Conservation (phyloP, 1,140 invertebrate genomes). For the Physella acuta region DNA sequence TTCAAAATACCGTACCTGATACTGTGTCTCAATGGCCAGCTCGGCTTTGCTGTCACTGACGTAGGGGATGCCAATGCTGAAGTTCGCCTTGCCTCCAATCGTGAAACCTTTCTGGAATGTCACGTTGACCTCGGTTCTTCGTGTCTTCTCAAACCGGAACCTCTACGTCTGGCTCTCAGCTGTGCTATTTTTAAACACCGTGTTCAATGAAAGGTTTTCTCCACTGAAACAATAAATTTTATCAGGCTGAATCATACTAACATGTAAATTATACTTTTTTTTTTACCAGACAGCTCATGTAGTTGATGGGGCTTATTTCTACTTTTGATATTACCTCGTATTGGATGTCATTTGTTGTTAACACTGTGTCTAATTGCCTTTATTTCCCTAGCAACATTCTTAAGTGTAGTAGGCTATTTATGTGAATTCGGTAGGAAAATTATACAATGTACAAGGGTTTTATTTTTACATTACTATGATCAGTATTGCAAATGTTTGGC, state of each 20-base stretch:
- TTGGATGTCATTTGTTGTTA: neutral
- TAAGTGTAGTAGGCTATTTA: too few relatives aligned
- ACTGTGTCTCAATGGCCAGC: too few relatives aligned
- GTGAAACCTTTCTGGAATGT: constrained; percentile 33
- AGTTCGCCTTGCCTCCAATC: constrained; percentile 28
- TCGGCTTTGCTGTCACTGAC: too few relatives aligned
- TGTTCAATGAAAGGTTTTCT: constrained; percentile 22
- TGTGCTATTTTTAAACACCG: constrained; percentile 32
- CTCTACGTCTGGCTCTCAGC: constrained; percentile 29
- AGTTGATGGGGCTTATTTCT: neutral
- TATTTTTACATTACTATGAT: too few relatives aligned
- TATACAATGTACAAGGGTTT: too few relatives aligned
- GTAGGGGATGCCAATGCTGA: constrained; percentile 21
- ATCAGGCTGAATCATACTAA: neutral
- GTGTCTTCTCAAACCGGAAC: constrained; percentile 31
- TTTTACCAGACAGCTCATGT: neutral
- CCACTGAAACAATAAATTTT: neutral
- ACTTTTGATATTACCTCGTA: neutral
- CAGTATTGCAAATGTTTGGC: too few relatives aligned
- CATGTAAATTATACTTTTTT: neutral
- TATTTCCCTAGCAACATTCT: too few relatives aligned
- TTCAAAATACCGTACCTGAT: too few relatives aligned
- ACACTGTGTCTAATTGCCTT: too few relatives aligned
- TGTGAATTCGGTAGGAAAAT: too few relatives aligned
- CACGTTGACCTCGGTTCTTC: constrained; percentile 25